Percentiles rank a stretch among this genome's conserved stretches.
phyloP scores from a whole-genome alignment of 2,888 invertebrate genomes.

The Vesta saturnalis region DNA sequence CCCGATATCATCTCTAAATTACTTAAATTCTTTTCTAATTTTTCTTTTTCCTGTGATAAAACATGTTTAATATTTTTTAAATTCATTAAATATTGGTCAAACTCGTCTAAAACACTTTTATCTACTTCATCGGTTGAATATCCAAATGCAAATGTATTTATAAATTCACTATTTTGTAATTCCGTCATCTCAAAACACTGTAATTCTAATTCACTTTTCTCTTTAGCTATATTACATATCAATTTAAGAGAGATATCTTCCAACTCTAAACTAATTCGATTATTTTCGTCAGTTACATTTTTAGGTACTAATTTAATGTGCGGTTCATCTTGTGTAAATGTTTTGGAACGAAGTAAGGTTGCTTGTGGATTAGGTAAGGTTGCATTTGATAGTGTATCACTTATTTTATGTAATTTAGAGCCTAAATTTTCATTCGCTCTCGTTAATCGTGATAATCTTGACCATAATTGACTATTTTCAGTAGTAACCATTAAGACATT shows the following conservation, averaged over 20 bases:
- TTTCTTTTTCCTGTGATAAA: slow-evolving; percentile 70
- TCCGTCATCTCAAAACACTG: slow-evolving; percentile 76
- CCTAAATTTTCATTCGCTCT: slow-evolving; percentile 68
- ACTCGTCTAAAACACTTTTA: slow-evolving; percentile 70
- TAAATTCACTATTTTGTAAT: slow-evolving; percentile 68
- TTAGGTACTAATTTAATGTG: slow-evolving; percentile 66
- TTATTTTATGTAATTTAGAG: slow-evolving; percentile 65
- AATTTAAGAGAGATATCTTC: slow-evolving; percentile 81
- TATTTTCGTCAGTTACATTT: slow-evolving; percentile 57
- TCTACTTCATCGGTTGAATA: slow-evolving; percentile 66
- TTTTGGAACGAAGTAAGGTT: slow-evolving; percentile 68
- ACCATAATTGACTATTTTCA: slow-evolving; percentile 85
- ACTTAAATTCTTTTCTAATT: slow-evolving; percentile 64
- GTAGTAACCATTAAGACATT: slow-evolving; percentile 83
- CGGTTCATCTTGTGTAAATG: slow-evolving; percentile 75
- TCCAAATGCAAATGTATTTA: slow-evolving; percentile 71
- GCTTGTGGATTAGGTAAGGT: slow-evolving; percentile 59
- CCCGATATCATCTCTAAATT: slow-evolving; percentile 62
- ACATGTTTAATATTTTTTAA: slow-evolving; percentile 71
- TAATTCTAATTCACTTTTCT: slow-evolving; percentile 74
- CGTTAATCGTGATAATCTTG: slow-evolving; percentile 72
- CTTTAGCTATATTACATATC: slow-evolving; percentile 74
- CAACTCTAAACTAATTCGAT: slow-evolving; percentile 72
- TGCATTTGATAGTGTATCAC: slow-evolving; percentile 61
- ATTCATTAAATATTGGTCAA: slow-evolving; percentile 70